phyloP scores from a whole-genome alignment of 2,797 vertebrate genomes.

The Chrosomus eos region DNA sequence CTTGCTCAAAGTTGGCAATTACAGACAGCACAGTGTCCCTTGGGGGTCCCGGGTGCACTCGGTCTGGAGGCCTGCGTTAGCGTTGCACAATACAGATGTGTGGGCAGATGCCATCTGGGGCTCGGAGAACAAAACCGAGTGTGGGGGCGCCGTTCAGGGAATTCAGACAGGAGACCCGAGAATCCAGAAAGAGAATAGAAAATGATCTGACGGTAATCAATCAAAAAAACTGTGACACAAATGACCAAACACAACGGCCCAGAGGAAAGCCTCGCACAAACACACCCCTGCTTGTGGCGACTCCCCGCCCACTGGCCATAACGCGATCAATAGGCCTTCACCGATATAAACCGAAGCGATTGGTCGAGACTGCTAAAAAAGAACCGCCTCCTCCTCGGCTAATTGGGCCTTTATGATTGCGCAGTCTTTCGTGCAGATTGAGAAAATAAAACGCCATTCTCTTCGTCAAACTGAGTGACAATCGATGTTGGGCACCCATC shows the following conservation, averaged over 20 bases:
- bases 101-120: slow-evolving; percentile 96
- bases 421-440: slow-evolving; percentile 79
- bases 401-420: slow-evolving; percentile 86
- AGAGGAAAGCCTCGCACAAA: slow-evolving; percentile 71
- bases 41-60: slow-evolving; percentile 59
- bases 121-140: slow-evolving; percentile 72
- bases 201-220: slow-evolving; percentile 92
- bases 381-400: slow-evolving; percentile 66
- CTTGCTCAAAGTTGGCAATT: slow-evolving; percentile 70
- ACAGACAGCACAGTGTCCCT: slow-evolving; percentile 66
- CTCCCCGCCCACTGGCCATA: slow-evolving; percentile 82
- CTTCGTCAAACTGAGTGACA: slow-evolving; percentile 73
- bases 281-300: slow-evolving; percentile 70
- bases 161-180: slow-evolving; percentile 83
- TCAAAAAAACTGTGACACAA: slow-evolving; percentile 91
- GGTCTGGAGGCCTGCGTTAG: slow-evolving; percentile 73
- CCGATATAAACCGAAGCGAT: slow-evolving; percentile 63
- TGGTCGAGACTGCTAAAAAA: slow-evolving; percentile 69
- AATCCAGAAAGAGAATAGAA: slow-evolving; percentile 90
- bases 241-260: slow-evolving; percentile 87
- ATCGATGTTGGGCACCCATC: slow-evolving; percentile 70
- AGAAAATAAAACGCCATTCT: slow-evolving; percentile 79
- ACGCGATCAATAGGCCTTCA: slow-evolving; percentile 80
- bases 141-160: slow-evolving; percentile 76
- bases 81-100: slow-evolving; percentile 87